Percentiles rank a stretch among this genome's conserved stretches.
Conservation (phyloP, 2,888 invertebrate genomes). For the Pemphredon lugubris region DNA sequence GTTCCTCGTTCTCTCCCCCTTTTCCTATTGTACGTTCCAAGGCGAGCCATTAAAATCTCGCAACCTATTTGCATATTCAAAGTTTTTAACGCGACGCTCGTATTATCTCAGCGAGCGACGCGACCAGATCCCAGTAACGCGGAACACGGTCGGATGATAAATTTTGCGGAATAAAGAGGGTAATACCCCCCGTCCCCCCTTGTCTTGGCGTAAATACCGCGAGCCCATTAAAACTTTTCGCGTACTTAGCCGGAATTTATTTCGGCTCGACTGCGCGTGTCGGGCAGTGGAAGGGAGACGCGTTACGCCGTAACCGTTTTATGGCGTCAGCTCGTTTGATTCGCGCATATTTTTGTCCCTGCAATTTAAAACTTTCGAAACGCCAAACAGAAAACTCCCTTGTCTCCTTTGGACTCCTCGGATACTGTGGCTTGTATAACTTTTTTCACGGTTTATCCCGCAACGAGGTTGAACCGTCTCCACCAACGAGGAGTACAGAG, state of each 20-base stretch:
- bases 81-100: conserved; percentile 17
- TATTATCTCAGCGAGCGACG: conserved; percentile 19
- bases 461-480: no score
- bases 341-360: neutral
- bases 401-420: no score
- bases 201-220: conserved; percentile 61
- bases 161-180: conserved; percentile 53
- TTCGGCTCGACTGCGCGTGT: conserved; percentile 40
- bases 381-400: no score
- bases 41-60: no score
- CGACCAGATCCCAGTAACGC: conserved; percentile 30
- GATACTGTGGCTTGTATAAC: no score
- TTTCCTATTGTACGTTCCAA: no score
- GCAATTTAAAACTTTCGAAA: no score
- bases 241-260: conserved; percentile 67
- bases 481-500: no score
- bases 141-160: conserved; percentile 57
- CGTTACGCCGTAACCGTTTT: conserved; percentile 28
- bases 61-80: no score
- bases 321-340: conserved; percentile 17
- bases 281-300: conserved; percentile 5
- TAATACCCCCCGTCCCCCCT: no score
- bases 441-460: no score
- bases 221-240: conserved; percentile 71
- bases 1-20: no score